Base-by-base conservation (phyloP, 2,888 invertebrate genomes). In the Ctena decussata region DNA sequence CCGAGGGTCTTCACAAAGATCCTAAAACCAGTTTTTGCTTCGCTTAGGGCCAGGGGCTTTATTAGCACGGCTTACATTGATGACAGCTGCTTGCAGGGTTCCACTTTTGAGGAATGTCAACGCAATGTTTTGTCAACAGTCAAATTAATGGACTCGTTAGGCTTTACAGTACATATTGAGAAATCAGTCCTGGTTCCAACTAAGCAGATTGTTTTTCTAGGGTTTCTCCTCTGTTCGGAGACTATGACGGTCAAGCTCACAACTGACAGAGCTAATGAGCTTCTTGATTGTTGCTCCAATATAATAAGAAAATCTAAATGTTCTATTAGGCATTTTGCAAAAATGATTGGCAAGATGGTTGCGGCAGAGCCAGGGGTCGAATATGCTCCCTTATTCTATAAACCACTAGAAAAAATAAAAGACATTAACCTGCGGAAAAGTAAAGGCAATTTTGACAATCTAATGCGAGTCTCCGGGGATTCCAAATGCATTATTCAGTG, bases 31-130 rank as follows among this genome's bases (percentile, higher is more conserved):
- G 73, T 65, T 24, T 80, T 77, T 41, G 21, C 69, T 35, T 11
- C 24, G 3, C 53, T 80, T 30, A 46, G 75, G 60, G n/a, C 69
- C 12, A 77, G 30, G 60, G 81, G 81, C 0, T 57, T 75, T 30
- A 71, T 79, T 37, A 77, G 71, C 41, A 70, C 77, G 6, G 83
- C 69, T 0, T 89, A 85, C 49, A 84, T 86, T 46, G 86, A 89
- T 77, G 86, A 89, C 30, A 75, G 69, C 15, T 81, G 74, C 41
- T 65, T 88, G 35, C 57, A 70, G 39, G 79, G 82, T 32, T 32
- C 75, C 11, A 37, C 77, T 30, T 72, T 70, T 24, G 71, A 77
- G 15, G 35, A 72, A 21, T 83, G 83, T 74, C 8, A 44, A 18
- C 11, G 32, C 0, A 83, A 84, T 30, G 39, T 85, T 18, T 0